Evolutionary conservation across 64 coral and sea anemone genomes (phyloP).

Genomic region (Cladopsammia gracilis): DNA sequence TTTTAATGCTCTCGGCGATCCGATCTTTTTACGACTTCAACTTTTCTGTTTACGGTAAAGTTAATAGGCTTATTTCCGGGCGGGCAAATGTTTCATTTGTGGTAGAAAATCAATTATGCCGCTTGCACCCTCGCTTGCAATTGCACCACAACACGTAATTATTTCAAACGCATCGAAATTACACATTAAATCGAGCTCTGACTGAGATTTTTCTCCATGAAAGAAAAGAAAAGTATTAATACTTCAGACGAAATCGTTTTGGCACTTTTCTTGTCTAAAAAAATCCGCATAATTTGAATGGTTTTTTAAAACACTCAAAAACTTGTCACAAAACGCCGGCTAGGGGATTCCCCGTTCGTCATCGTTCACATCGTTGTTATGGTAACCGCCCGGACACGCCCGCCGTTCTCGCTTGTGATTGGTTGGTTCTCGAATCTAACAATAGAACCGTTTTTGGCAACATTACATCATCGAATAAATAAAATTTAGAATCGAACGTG

Average conservation of each 20-base stretch:
- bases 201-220: too few relatives aligned
- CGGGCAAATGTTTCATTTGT: background rate
- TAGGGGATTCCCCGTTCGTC: conserved; percentile 85
- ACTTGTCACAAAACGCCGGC: background rate
- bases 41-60: too few relatives aligned
- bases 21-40: background rate
- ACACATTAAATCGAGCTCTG: background rate
- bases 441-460: conserved; percentile 51
- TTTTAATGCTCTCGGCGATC: background rate
- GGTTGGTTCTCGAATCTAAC: conserved; percentile 7
- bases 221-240: too few relatives aligned
- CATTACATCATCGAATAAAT: conserved; percentile 75
- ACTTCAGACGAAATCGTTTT: background rate
- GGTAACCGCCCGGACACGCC: conserved; percentile 69
- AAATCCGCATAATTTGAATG: conserved; percentile 7
- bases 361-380: conserved; percentile 14
- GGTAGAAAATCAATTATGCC: background rate
- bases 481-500: conserved; percentile 20
- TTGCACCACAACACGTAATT: background rate
- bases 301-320: background rate
- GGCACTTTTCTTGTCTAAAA: background rate
- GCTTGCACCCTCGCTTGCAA: background rate
- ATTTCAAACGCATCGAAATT: background rate
- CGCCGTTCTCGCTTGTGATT: conserved; percentile 22
- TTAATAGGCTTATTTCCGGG: background rate